Base-by-base conservation (phyloP, 2,888 invertebrate species). In the Pseudoips prasinana region DNA sequence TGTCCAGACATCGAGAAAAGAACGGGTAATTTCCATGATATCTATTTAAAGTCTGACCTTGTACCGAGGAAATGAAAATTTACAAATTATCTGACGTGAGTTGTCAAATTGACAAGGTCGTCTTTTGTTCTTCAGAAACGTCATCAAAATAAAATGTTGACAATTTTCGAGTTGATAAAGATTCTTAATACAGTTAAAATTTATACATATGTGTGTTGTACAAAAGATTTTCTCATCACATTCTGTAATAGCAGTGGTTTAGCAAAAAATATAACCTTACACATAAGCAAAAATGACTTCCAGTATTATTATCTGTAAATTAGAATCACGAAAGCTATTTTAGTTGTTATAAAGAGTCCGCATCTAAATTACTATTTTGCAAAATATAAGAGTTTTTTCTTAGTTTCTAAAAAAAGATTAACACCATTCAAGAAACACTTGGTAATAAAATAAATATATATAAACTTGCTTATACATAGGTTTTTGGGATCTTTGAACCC, bases 41-140 rank as follows among this genome's bases (percentile, higher is more conserved):
- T 37, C 43, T 49, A 49, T 44, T 46, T 38, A 29, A 46, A 36
- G 10, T 22, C 25, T 31, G 50, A 29, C 58, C 59, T 58, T 45
- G 45, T 25, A 20, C 30, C 14, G 18, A 57, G 57, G 50, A 61
- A 58, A 61, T 58, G 44, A 50, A 55, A 55, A 54, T 46, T 47
- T 35, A 46, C 48, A 44, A 50, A 61, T 52, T 54, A 58, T 39
- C 34, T 28, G 33, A 39, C 46, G 32, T 52, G 52, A 61, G 46
- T 57, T 54, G 57, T 55, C 46, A 43, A 51, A 46, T 46, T 37
- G 50, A 49, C 65, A 64, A 65, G 65, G 65, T 46, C 56, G 51
- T 56, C 61, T 50, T 64, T 65, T 64, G 64, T 64, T 59, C 45
- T 32, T 43, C 10, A 26, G 38, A 29, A 34, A n/a, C 28, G 29